Evolutionary conservation across 2,113 vertebrate species (phyloP), one percentile per base, ranked within the genome.

Genomic region (Riparia riparia): DNA sequence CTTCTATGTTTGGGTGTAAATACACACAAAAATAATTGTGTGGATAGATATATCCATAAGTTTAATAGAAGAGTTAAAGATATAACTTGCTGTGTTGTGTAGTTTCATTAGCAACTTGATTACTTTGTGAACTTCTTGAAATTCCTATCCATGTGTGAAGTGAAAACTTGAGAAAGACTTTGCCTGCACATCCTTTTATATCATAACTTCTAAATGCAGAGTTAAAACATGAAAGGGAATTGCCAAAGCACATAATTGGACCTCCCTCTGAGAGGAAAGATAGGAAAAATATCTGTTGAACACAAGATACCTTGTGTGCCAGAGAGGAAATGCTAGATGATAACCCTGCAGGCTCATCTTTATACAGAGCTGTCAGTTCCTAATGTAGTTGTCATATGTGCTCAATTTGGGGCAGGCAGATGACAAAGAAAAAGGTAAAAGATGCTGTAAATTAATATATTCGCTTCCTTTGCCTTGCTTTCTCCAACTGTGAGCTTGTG

Each of bases 1-100:
- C 51, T 84, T 39, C 26, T 88, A 32, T 50, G 21, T 65, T 47
- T 81, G 14, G 19, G 3, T 83, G 8, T 31, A 29, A 49, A 49
- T 56, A 8, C 5, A 10, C 6, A 25, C 5, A 53, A 42, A 79
- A 74, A 22, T 28, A 65, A 53, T 51, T 86, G 14, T 45, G 6
- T 65, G 25, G 12, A 14, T 54, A 5, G 42, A 15, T 26, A 14
- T 18, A 21, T 39, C 28, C 0, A 0, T 29, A 56, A 60, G 28
- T 79, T 86, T 73, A 68, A 57, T 5, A 54, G 44, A 58, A 17
- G 25, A 78, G 42, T 63, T 71, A 63, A 68, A 64, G 5, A 9
- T 69, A 21, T 4, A 14, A 58, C 8, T 51, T 72, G 17, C 24
- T 71, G 25, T 12, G 14, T 66, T 87, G 82, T 78, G 42, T 78